Percentiles rank a stretch among this genome's conserved stretches.
phyloP scores from a whole-genome alignment of 2,113 vertebrate species.

The Xenotilapia flavipinnis region DNA sequence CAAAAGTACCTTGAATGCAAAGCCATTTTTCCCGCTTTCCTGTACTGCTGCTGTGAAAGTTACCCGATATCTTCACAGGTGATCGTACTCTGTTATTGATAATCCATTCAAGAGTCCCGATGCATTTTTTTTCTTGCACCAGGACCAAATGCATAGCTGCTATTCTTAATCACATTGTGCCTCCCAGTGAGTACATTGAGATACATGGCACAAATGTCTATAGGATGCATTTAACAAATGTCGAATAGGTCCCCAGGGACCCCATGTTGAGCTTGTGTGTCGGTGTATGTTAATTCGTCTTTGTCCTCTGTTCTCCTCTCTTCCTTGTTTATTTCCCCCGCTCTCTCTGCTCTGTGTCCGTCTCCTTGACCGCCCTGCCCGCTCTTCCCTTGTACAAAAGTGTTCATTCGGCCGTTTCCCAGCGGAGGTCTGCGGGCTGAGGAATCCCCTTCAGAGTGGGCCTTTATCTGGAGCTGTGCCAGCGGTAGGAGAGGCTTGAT shows the following conservation, averaged over 20 bases:
- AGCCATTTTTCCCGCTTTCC: not conserved
- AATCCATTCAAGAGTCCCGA: not conserved
- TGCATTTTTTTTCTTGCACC: not conserved
- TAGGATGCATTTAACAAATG: slow-evolving; percentile 29
- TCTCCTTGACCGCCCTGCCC: slow-evolving; percentile 24
- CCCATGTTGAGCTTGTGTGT: slow-evolving; percentile 41
- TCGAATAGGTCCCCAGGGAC: slow-evolving; percentile 22
- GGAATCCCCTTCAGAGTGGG: slow-evolving; percentile 45
- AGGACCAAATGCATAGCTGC: not conserved
- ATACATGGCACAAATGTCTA: slow-evolving; percentile 20
- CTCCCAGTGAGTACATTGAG: slow-evolving; percentile 3
- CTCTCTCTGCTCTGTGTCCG: not conserved
- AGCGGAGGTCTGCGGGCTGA: slow-evolving; percentile 22
- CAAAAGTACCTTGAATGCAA: not conserved
- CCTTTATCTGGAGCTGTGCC: slow-evolving; percentile 43
- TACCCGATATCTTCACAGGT: not conserved
- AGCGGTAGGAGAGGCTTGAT: slow-evolving; percentile 21
- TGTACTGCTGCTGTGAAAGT: not conserved
- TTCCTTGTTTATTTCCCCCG: slow-evolving; percentile 27
- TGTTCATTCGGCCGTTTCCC: slow-evolving; percentile 33
- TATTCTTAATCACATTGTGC: slow-evolving; percentile 15
- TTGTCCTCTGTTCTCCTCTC: not conserved
- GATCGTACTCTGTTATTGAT: not conserved
- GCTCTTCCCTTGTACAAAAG: slow-evolving; percentile 21
- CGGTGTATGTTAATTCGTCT: not conserved